Percentiles rank a stretch among this genome's conserved stretches.
Conservation (phyloP, 2,797 vertebrate genomes). For the Phataginus tricuspis region DNA sequence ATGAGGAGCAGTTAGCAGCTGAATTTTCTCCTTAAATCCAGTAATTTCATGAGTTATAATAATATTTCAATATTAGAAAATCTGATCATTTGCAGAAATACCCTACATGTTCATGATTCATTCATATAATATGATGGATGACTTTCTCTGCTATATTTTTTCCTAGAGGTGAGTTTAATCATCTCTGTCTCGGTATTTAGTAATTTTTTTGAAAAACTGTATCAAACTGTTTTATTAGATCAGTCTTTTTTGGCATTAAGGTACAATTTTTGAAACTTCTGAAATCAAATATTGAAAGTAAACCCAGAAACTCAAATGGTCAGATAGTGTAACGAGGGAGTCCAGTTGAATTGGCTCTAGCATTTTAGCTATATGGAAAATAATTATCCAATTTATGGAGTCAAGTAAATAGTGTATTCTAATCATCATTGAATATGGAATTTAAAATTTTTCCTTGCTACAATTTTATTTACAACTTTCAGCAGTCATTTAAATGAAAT, state of each 20-base stretch:
- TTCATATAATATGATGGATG: not conserved
- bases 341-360: not conserved
- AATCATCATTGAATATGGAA: not conserved
- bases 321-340: not conserved
- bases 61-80: not conserved
- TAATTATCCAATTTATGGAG: not conserved
- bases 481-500: not conserved
- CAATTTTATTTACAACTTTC: not conserved
- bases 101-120: not conserved
- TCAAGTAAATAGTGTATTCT: not conserved
- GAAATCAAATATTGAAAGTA: not conserved
- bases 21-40: not conserved
- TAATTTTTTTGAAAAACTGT: not conserved
- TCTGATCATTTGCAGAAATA: not conserved
- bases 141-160: not conserved
- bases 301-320: not conserved
- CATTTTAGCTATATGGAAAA: not conserved
- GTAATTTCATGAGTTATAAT: not conserved
- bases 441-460: not conserved
- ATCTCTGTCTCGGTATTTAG: not conserved
- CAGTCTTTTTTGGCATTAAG: not conserved
- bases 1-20: not conserved
- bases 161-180: not conserved
- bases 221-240: not conserved
- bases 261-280: not conserved